A percentile compares a stretch with the other conserved stretches of the same genome.
phyloP scores from a whole-genome alignment of 2,888 invertebrate genomes.

The Lutraria lutraria region DNA sequence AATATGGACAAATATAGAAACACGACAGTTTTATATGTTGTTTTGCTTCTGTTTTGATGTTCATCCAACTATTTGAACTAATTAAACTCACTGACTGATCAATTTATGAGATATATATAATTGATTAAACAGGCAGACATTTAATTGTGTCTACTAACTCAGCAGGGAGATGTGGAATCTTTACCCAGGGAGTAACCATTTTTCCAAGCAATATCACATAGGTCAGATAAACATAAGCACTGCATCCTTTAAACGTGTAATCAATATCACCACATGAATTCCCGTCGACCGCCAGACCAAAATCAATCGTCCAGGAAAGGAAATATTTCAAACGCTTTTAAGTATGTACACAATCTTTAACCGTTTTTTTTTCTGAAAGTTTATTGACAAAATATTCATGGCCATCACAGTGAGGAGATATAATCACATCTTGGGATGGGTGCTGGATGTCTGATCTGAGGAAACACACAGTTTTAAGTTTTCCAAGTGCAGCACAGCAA shows the following conservation, averaged over 20 bases:
- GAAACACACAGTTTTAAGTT: neutral
- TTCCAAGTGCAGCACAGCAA: neutral
- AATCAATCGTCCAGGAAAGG: constrained; percentile 41
- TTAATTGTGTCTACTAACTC: neutral
- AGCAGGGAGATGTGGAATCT: neutral
- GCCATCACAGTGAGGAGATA: neutral
- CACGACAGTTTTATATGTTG: neutral
- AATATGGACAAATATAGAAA: neutral
- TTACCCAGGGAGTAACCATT: constrained; percentile 2
- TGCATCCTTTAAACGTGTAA: constrained; percentile 36
- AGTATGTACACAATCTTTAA: neutral
- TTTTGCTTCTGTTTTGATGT: neutral
- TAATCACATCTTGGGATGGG: neutral
- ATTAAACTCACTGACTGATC: constrained; percentile 11
- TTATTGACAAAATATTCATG: neutral
- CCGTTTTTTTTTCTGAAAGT: neutral
- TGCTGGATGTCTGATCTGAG: neutral
- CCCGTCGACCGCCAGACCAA: constrained; percentile 27
- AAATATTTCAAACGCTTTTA: constrained; percentile 10
- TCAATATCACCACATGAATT: constrained; percentile 30
- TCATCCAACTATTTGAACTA: constrained; percentile 14
- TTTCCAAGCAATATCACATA: constrained; percentile 26
- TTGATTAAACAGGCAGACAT: neutral
- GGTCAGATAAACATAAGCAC: constrained; percentile 36
- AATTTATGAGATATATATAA: neutral